phyloP scores from a whole-genome alignment of 1,140 invertebrate species.

The Brachionus sp. region DNA sequence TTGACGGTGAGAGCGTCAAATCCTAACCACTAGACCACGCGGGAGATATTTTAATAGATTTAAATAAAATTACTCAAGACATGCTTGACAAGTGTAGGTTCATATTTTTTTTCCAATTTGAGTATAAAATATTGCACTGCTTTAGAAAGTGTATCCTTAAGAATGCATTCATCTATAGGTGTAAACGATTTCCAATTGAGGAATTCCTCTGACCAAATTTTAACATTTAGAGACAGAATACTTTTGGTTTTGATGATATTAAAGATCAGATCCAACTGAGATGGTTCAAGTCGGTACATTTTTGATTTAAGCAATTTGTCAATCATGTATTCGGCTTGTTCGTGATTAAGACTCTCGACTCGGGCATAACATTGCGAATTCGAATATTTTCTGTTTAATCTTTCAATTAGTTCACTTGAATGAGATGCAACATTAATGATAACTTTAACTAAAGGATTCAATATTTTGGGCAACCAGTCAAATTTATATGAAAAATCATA shows the following conservation, averaged over 20 bases:
- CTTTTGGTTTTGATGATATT: slow-evolving; percentile 14
- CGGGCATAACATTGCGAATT: background rate
- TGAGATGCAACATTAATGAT: background rate
- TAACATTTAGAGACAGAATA: background rate
- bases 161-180: background rate
- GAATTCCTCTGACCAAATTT: slow-evolving; percentile 32
- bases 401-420: background rate
- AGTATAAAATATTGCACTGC: background rate
- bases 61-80: background rate
- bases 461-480: slow-evolving; percentile 36
- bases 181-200: slow-evolving; percentile 28
- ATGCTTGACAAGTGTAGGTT: background rate
- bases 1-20: background rate
- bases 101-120: slow-evolving; percentile 34
- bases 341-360: background rate
- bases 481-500: slow-evolving; percentile 27
- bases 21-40: background rate
- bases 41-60: background rate
- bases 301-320: background rate
- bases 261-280: background rate
- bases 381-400: slow-evolving; percentile 39
- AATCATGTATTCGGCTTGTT: slow-evolving; percentile 25
- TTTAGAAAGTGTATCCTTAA: background rate
- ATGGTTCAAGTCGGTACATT: slow-evolving; percentile 11
- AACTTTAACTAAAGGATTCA: slow-evolving; percentile 8